A percentile compares a stretch with the other conserved stretches of the same genome.
Evolutionary conservation across 2,113 vertebrate genomes (phyloP).

Genomic region (Neolamprologus kungweensis): DNA sequence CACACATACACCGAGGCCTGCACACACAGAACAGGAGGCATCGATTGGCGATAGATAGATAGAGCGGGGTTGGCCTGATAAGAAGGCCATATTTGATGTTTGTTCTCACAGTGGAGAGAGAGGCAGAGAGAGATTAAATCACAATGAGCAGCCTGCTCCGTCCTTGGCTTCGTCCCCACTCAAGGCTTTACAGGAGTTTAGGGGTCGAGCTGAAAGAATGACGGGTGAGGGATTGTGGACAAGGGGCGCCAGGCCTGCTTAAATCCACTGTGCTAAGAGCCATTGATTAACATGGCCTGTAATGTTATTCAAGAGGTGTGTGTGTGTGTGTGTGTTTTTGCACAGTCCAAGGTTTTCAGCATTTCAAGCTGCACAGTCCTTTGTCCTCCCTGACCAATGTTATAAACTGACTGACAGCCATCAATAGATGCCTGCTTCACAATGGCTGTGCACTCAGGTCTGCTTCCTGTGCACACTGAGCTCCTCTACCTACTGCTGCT

Average conservation of each 20-base stretch:
- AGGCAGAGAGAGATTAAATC: conserved; percentile 62
- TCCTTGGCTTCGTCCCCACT: conserved; percentile 62
- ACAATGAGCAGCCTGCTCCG: conserved; percentile 55
- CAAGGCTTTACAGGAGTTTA: conserved; percentile 52
- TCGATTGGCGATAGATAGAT: conserved; percentile 65
- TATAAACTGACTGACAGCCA: conserved; percentile 29
- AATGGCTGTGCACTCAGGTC: not conserved
- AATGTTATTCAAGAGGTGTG: conserved; percentile 31
- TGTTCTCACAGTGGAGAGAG: conserved; percentile 44
- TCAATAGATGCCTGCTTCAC: conserved; percentile 6
- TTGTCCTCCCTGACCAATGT: not conserved
- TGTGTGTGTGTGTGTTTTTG: not conserved
- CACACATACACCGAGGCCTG: not conserved
- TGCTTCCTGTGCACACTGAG: not conserved
- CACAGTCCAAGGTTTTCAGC: conserved; percentile 1
- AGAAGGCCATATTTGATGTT: conserved; percentile 68
- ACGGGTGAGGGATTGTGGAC: conserved; percentile 51
- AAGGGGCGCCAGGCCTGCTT: conserved; percentile 28
- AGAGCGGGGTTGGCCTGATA: conserved; percentile 54
- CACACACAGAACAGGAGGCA: conserved; percentile 30
- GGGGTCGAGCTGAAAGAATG: conserved; percentile 53
- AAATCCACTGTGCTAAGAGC: conserved; percentile 46
- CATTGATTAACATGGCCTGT: conserved; percentile 50
- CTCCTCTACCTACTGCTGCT: not conserved
- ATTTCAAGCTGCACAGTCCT: not conserved